Percentiles rank a stretch among this genome's conserved stretches.
Evolutionary conservation across 1,140 invertebrate species (phyloP).

Genomic region (Oncopodura yosiiana): DNA sequence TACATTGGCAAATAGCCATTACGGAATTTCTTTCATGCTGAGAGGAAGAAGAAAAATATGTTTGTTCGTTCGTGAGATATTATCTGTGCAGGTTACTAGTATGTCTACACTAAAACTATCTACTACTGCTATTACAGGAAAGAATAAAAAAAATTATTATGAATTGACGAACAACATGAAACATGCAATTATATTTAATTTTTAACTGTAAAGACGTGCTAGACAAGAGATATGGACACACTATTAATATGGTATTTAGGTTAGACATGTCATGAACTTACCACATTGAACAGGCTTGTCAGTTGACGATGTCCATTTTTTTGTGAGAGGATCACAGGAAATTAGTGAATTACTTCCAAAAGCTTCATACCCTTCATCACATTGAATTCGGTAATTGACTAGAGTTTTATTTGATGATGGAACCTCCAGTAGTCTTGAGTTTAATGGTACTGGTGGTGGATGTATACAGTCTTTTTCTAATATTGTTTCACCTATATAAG

Average conservation of each 20-base stretch:
- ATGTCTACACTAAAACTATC: not conserved
- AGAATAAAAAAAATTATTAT: not conserved
- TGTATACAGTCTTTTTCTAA: not conserved
- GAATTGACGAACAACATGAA: not conserved
- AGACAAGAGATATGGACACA: not conserved
- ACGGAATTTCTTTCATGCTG: not conserved
- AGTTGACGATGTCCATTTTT: not conserved
- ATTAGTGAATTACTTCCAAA: constrained; percentile 48
- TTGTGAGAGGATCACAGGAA: not conserved
- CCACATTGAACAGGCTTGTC: constrained; percentile 22
- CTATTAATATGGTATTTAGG: not conserved
- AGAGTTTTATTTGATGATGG: not conserved
- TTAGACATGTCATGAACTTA: not conserved
- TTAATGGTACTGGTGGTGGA: not conserved
- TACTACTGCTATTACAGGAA: not conserved
- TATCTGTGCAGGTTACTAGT: not conserved
- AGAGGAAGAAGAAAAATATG: not conserved
- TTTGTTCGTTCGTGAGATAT: not conserved
- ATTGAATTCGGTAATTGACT: constrained; percentile 38
- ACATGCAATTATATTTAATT: constrained; percentile 2
- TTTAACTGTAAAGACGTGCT: not conserved
- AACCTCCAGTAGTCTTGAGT: not conserved
- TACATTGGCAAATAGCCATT: not conserved
- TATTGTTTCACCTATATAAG: not conserved
- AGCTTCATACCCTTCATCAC: constrained; percentile 69